phyloP scores from a whole-genome alignment of 2,113 vertebrate species.

The Apistogramma diplotaenia region DNA sequence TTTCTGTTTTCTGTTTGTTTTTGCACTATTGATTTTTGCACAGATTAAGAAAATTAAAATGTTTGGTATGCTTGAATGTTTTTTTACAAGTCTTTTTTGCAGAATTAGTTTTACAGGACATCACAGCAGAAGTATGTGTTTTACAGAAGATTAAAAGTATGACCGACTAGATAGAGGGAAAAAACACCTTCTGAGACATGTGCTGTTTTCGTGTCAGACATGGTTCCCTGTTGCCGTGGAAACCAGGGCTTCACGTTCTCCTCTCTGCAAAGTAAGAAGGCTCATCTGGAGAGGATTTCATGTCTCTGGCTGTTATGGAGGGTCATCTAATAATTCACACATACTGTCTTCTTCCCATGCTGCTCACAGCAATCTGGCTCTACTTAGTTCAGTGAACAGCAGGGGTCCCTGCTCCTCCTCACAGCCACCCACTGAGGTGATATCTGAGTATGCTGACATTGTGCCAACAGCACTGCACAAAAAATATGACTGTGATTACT shows the following conservation, averaged over 20 bases:
- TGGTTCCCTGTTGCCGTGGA: conserved; percentile 23
- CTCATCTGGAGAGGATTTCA: conserved; percentile 52
- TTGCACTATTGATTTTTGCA: not conserved
- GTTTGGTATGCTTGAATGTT: not conserved
- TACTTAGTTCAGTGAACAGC: conserved; percentile 19
- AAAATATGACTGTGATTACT: conserved; percentile 51
- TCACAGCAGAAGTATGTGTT: not conserved
- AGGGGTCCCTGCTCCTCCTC: conserved; percentile 18
- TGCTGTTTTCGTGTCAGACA: not conserved
- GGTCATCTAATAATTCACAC: conserved; percentile 46
- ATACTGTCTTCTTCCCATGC: conserved; percentile 6
- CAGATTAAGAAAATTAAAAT: not conserved
- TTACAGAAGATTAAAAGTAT: not conserved
- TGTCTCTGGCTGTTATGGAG: conserved; percentile 11
- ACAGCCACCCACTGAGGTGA: conserved; percentile 20
- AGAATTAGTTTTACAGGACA: not conserved
- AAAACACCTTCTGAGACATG: not conserved
- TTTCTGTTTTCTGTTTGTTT: not conserved
- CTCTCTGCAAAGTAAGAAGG: conserved; percentile 9
- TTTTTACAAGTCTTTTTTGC: not conserved
- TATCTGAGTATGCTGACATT: conserved; percentile 25
- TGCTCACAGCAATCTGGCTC: conserved; percentile 34
- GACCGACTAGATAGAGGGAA: not conserved
- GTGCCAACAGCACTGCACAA: conserved; percentile 16
- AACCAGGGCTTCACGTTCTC: conserved; percentile 18